A percentile compares a stretch with the other conserved stretches of the same genome.
phyloP scores from a whole-genome alignment of 1,140 invertebrate genomes.

The Conus ventricosus region DNA sequence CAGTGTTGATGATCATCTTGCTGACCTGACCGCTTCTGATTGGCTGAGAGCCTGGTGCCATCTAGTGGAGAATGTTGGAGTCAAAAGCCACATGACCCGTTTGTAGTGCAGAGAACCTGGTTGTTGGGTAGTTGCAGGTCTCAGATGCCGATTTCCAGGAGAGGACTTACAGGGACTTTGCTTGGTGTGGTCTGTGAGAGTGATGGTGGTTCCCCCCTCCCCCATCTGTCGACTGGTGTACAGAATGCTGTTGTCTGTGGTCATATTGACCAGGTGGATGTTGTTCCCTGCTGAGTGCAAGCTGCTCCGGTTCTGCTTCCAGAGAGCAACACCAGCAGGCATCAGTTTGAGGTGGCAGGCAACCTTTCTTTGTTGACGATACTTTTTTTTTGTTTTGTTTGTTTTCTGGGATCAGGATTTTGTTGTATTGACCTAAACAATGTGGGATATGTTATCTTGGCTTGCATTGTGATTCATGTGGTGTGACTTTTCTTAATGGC shows the following conservation, averaged over 20 bases:
- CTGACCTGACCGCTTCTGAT: neutral
- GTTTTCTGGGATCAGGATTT: neutral
- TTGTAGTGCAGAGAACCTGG: too few species aligned
- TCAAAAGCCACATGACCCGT: neutral
- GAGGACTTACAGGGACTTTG: too few species aligned
- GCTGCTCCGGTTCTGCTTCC: neutral
- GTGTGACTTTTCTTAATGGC: neutral
- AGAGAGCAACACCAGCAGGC: neutral
- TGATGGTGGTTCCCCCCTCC: neutral
- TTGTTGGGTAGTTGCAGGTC: too few species aligned
- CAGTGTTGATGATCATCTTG: neutral
- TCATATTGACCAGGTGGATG: neutral
- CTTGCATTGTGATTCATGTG: slow-evolving; percentile 1
- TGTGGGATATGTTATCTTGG: neutral
- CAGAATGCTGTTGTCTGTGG: neutral
- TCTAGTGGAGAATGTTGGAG: neutral
- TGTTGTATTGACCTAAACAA: neutral
- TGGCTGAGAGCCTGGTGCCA: neutral
- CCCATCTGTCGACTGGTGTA: neutral
- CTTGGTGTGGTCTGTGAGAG: too few species aligned
- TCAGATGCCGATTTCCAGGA: too few species aligned
- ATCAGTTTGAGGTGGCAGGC: too few species aligned
- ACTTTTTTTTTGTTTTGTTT: neutral
- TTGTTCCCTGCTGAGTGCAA: neutral
- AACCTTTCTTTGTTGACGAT: neutral